These are phyloP conservation scores for Ahaetulla prasina DNA, from an alignment of 2,113 vertebrate species.

Conservation along the genomic window DNA sequence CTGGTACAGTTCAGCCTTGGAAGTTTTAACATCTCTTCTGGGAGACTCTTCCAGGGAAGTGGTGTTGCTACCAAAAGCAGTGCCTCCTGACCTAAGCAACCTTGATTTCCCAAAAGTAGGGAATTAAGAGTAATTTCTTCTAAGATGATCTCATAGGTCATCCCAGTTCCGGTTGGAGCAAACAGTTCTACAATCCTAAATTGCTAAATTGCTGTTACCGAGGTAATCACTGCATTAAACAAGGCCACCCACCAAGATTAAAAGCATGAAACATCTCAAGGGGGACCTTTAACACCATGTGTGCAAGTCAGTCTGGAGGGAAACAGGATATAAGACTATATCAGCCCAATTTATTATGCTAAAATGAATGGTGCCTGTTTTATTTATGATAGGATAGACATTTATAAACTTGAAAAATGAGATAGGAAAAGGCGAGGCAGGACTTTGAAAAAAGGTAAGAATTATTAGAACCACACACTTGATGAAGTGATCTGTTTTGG, in stretches of 20 bases:
- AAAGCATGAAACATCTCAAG: not conserved
- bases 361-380: not conserved
- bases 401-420: not conserved
- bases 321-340: not conserved
- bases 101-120: not conserved
- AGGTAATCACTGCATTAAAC: not conserved
- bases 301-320: not conserved
- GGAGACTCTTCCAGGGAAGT: not conserved
- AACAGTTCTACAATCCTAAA: not conserved
- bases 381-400: not conserved
- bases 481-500: too few species aligned
- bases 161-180: not conserved
- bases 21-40: not conserved
- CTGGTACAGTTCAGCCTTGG: not conserved
- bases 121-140: not conserved
- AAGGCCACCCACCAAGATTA: not conserved
- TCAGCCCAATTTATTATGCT: not conserved
- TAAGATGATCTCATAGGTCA: not conserved
- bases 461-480: not conserved
- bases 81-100: not conserved
- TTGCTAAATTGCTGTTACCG: not conserved
- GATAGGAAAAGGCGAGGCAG: not conserved
- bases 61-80: not conserved
- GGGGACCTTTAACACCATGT: not conserved
- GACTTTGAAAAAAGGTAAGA: not conserved